Evolutionary conservation across 2,113 vertebrate genomes (phyloP).

Genomic region (Hippolais icterina): DNA sequence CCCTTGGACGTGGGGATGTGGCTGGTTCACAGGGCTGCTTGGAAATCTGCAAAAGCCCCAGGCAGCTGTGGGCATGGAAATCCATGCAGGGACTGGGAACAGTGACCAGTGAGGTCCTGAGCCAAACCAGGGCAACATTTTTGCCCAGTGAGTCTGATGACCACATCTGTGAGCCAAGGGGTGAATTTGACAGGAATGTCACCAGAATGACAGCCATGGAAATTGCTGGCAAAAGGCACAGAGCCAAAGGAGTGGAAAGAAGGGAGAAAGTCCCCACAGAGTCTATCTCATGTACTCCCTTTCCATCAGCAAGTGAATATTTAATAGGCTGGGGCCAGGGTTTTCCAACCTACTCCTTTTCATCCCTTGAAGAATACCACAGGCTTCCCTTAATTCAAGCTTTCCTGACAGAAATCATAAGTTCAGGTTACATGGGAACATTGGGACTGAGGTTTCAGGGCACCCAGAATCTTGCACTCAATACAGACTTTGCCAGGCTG

Average conservation of each 20-base stretch:
- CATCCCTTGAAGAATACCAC: background rate
- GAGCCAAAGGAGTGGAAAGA: background rate
- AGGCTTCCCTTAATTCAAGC: background rate
- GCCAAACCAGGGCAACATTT: conserved; percentile 19
- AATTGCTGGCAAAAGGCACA: background rate
- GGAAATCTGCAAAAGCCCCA: background rate
- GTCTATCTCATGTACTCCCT: background rate
- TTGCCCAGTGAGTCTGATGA: background rate
- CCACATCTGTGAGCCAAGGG: background rate
- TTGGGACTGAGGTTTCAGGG: background rate
- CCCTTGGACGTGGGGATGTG: background rate
- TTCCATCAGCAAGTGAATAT: background rate
- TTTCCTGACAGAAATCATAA: background rate
- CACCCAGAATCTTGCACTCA: background rate
- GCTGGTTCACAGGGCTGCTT: background rate
- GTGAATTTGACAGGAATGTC: background rate
- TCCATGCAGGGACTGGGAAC: background rate
- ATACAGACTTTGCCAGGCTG: background rate
- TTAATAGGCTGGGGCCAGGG: background rate
- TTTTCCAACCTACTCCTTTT: background rate
- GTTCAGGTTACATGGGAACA: background rate
- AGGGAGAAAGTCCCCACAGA: background rate
- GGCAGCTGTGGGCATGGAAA: background rate
- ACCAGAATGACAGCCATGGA: background rate
- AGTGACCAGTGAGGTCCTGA: background rate